phyloP scores from a whole-genome alignment of 1,140 invertebrate genomes.

The Drosophila sp. region DNA sequence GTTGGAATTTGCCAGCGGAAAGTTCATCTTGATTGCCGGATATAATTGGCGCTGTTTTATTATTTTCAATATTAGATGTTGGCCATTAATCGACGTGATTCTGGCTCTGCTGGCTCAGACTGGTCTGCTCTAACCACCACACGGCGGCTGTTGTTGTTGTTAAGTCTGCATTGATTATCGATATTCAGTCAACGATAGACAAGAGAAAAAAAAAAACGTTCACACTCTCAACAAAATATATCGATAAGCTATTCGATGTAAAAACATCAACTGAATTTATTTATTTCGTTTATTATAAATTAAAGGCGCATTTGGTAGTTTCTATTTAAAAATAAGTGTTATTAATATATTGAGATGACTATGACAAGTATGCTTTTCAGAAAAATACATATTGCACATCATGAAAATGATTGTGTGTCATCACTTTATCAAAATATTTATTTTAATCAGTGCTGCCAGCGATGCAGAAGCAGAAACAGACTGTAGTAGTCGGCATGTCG shows the following conservation, averaged over 20 bases:
- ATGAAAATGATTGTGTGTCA: too few species aligned
- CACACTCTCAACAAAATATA: not conserved
- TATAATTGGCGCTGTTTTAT: not conserved
- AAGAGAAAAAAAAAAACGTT: not conserved
- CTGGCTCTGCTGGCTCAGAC: slow-evolving; percentile 29
- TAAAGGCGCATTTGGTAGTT: too few species aligned
- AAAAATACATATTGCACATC: too few species aligned
- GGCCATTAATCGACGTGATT: slow-evolving; percentile 46
- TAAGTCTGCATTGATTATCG: slow-evolving; percentile 25
- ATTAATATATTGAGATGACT: too few species aligned
- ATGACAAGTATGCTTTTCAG: too few species aligned
- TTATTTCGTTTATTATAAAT: too few species aligned
- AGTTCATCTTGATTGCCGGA: slow-evolving; percentile 68
- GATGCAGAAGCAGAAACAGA: too few species aligned
- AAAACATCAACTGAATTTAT: not conserved
- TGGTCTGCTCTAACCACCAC: slow-evolving; percentile 37
- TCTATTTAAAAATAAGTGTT: too few species aligned
- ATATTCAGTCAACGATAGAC: slow-evolving; percentile 8
- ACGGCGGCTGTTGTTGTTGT: slow-evolving; percentile 48
- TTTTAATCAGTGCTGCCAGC: too few species aligned
- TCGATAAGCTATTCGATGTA: slow-evolving; percentile 2
- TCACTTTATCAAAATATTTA: too few species aligned
- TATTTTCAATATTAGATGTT: slow-evolving; percentile 19
- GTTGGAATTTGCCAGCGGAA: slow-evolving; percentile 85
- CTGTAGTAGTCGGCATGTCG: too few species aligned